Evolutionary conservation across 2,797 vertebrate species (phyloP), one percentile per base, ranked within the genome.

Genomic region (Lepilemur septentrionalis): DNA sequence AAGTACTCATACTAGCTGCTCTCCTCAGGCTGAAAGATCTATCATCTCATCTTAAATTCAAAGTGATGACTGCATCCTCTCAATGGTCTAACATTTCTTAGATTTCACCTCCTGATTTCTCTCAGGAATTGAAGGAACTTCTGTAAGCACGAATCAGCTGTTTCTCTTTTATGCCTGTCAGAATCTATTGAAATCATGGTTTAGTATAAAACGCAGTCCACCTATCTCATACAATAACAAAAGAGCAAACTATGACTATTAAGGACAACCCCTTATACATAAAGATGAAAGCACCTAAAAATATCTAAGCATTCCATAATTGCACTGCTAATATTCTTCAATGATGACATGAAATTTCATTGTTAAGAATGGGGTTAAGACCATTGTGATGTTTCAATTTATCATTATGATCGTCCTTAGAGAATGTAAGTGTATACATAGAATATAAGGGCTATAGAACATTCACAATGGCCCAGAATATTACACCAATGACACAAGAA

Each of bases 81-180:
- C 17, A 2, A 15, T 57, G 22, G 13, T 4, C 82, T 67, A 63
- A 75, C 10, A 17, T 80, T 55, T 59, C 76, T 72, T 52, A 63
- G 67, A 91, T 92, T 95, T 92, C 32, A 63, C n/a, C 57, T 76
- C 25, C 46, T 38, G 25, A 84, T 84, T 83, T 79, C 57, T 84
- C 22, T 83, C 57, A 69, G 83, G 30, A 85, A 91, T 63, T 28
- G 23, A 87, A 82, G 28, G 46, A 92, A 65, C 12, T 43, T 52
- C n/a, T 79, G 28, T 22, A 89, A 79, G 46, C 32, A 43, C 1
- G 7, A 87, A 72, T 35, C 48, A 63, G 7, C 30, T 14, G 70
- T 76, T 81, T 95, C 75, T n/a, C 17, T 94, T 94, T 65, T 46
- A 73, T 75, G 52, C 41, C 32, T 73, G 23, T 93, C 32, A 65